Conservation (phyloP, 2,113 vertebrate species). For the Salminus brasiliensis region DNA sequence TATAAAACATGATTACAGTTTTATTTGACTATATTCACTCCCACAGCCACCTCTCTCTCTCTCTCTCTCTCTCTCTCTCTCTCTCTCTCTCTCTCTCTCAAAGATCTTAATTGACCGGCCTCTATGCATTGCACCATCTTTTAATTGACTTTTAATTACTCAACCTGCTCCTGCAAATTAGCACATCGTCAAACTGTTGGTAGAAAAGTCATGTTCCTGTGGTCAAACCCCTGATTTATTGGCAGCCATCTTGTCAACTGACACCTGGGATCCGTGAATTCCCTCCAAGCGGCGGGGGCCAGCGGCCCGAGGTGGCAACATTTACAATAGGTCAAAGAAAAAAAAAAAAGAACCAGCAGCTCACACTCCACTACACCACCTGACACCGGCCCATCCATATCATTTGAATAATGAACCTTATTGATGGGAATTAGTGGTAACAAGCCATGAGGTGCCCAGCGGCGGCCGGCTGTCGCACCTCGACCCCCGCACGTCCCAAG, state of each 20-base stretch:
- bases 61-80: not conserved
- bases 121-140: conserved; percentile 4
- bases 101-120: not conserved
- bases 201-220: conserved; percentile 75
- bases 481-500: conserved; percentile 66
- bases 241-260: conserved; percentile 68
- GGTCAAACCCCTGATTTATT: conserved; percentile 78
- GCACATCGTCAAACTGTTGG: conserved; percentile 72
- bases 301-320: conserved; percentile 78
- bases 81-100: not conserved
- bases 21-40: too few species aligned
- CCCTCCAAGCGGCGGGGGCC: conserved; percentile 67
- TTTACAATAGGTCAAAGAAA: conserved; percentile 85
- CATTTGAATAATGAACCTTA: conserved; percentile 84
- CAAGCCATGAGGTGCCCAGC: conserved; percentile 60
- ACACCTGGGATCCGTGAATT: conserved; percentile 73
- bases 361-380: conserved; percentile 60
- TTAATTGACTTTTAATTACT: conserved; percentile 42
- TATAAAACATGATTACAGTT: too few species aligned
- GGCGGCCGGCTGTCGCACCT: conserved; percentile 64
- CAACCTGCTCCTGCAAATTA: conserved; percentile 68
- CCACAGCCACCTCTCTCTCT: too few species aligned
- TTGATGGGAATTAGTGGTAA: conserved; percentile 75
- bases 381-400: conserved; percentile 82
- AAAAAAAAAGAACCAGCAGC: conserved; percentile 49